These are phyloP conservation scores for Felis chaus DNA, from an alignment of 2,113 vertebrate species.

Conservation along the genomic window DNA sequence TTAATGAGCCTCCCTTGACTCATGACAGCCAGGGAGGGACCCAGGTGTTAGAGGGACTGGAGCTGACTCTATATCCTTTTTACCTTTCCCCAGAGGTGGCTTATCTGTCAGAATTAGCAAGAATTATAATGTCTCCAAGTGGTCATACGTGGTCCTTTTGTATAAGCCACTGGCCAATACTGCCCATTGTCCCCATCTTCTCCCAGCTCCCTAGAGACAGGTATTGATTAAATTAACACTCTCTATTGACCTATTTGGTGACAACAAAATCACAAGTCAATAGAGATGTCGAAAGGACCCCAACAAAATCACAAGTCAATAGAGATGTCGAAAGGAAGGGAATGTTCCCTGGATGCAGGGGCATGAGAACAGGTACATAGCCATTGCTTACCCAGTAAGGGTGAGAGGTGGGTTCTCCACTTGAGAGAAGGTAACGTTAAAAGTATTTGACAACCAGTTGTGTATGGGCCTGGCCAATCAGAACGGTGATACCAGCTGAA, in stretches of 20 bases:
- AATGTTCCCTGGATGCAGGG: background rate
- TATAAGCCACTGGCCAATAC: background rate
- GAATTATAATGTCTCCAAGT: background rate
- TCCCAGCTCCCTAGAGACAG: background rate
- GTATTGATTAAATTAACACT: background rate
- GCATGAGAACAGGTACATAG: too few species aligned
- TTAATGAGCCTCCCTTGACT: background rate
- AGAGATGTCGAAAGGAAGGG: background rate
- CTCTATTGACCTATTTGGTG: background rate
- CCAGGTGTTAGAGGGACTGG: background rate
- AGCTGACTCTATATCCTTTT: background rate
- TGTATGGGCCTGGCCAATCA: background rate
- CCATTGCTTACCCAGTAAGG: background rate
- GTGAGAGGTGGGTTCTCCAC: too few species aligned
- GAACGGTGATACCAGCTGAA: background rate
- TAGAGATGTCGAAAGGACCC: background rate
- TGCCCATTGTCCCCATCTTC: background rate
- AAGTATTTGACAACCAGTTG: background rate
- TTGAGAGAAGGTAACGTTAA: background rate
- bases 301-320: background rate
- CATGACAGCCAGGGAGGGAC: background rate
- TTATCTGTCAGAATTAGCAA: background rate
- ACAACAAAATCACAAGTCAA: background rate
- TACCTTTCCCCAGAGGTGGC: background rate
- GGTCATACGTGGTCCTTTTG: background rate